Percentiles rank a stretch among this genome's conserved stretches.
Conservation (phyloP, 2,888 invertebrate species). For the Priocnemis perturbator region DNA sequence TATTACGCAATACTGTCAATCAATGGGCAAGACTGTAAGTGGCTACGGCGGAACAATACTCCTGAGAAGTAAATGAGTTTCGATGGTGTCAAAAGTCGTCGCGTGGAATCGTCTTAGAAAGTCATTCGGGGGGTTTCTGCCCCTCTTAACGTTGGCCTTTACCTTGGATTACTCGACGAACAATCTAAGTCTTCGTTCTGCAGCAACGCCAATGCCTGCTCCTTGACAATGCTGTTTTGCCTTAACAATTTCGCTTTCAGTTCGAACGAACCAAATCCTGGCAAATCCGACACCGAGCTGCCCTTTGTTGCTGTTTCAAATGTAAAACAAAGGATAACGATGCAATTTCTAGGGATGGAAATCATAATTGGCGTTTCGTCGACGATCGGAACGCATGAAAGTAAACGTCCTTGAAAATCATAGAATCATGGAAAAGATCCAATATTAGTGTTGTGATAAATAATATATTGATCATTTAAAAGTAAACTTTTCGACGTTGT, state of each 20-base stretch:
- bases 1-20: too few relatives aligned
- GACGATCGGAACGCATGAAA: neutral
- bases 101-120: neutral
- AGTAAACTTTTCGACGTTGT: too few relatives aligned
- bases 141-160: constrained; percentile 16
- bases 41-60: too few relatives aligned
- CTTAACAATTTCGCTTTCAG: constrained; percentile 68
- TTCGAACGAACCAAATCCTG: constrained; percentile 68
- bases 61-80: too few relatives aligned
- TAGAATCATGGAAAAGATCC: too few relatives aligned
- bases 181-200: constrained; percentile 67
- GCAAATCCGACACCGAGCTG: constrained; percentile 72
- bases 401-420: too few relatives aligned
- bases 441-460: constrained; percentile 3
- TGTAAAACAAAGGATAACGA: constrained; percentile 6
- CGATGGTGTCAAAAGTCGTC: neutral
- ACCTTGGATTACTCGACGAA: constrained; percentile 66
- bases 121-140: too few relatives aligned
- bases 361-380: too few relatives aligned
- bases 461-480: too few relatives aligned
- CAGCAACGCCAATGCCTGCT: constrained; percentile 60
- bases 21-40: too few relatives aligned
- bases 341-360: neutral
- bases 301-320: constrained; percentile 65
- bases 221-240: constrained; percentile 73